These are phyloP conservation scores for Cololabis saira DNA, from an alignment of 2,113 vertebrate genomes.

Conservation along the genomic window DNA sequence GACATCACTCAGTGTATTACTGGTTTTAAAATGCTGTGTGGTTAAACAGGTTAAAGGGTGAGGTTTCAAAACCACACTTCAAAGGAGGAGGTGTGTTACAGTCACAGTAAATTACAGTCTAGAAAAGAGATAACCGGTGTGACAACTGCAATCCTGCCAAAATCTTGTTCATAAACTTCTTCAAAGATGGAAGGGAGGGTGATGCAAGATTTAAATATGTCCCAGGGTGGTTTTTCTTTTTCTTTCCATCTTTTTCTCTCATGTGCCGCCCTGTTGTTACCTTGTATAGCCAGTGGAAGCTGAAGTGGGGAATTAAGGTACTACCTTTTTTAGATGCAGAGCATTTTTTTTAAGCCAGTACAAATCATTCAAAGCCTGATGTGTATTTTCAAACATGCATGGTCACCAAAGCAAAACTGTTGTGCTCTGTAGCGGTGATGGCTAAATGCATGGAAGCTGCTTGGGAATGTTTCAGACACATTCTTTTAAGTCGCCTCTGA, in stretches of 20 bases:
- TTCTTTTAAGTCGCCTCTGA: slow-evolving; percentile 61
- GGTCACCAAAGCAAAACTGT: slow-evolving; percentile 57
- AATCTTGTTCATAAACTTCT: slow-evolving; percentile 43
- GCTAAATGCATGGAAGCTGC: slow-evolving; percentile 54
- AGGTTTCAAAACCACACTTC: slow-evolving; percentile 50
- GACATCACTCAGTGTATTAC: slow-evolving; percentile 25
- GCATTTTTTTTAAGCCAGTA: slow-evolving; percentile 29
- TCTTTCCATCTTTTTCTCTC: slow-evolving; percentile 29
- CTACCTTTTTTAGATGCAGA: slow-evolving; percentile 46
- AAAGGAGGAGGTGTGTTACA: slow-evolving; percentile 55
- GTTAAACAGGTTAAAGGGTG: slow-evolving; percentile 50
- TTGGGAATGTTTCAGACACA: slow-evolving; percentile 55
- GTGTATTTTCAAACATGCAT: slow-evolving; percentile 58
- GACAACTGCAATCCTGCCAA: slow-evolving; percentile 53
- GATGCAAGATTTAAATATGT: slow-evolving; percentile 50
- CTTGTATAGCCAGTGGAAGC: slow-evolving; percentile 33
- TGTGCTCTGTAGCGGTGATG: slow-evolving; percentile 37
- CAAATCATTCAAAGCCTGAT: slow-evolving; percentile 43
- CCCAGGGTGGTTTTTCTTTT: neutral
- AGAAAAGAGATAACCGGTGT: slow-evolving; percentile 52
- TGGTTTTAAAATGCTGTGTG: slow-evolving; percentile 11
- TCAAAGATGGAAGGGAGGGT: slow-evolving; percentile 37
- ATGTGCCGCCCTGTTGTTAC: slow-evolving; percentile 15
- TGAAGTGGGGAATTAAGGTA: slow-evolving; percentile 26
- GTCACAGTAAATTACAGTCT: slow-evolving; percentile 52